Percentiles rank a stretch among this genome's conserved stretches.
These are phyloP conservation scores for Eugnorisma glareosa DNA, from an alignment of 2,888 invertebrate species.

Conservation along the genomic window DNA sequence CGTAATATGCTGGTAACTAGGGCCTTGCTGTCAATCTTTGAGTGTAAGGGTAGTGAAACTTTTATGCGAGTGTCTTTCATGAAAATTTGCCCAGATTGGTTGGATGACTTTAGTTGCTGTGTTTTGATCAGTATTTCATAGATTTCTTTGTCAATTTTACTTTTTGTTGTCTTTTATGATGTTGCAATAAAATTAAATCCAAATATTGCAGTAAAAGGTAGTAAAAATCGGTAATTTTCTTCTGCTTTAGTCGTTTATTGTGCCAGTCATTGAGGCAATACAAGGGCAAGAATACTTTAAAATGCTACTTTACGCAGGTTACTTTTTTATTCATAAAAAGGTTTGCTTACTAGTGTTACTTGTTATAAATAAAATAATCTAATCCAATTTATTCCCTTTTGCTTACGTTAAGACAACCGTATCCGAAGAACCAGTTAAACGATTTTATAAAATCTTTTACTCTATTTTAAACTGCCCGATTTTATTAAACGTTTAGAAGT, in stretches of 20 bases:
- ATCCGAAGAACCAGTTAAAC: background rate
- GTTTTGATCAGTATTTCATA: background rate
- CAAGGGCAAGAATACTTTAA: background rate
- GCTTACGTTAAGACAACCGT: background rate
- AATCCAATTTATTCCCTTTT: background rate
- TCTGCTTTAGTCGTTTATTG: background rate
- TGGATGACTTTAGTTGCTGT: background rate
- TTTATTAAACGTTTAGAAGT: constrained; percentile 30
- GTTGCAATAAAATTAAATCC: background rate
- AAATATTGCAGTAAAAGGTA: background rate
- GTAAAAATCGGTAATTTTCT: background rate
- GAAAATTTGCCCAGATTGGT: constrained; percentile 3
- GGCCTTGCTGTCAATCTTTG: constrained; percentile 58
- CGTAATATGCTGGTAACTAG: constrained; percentile 64
- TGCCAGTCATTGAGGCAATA: background rate
- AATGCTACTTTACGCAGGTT: too few species aligned
- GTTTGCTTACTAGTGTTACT: background rate
- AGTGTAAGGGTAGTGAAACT: constrained; percentile 32
- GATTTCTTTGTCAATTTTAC: background rate
- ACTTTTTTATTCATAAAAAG: background rate
- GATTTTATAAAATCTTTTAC: constrained; percentile 22
- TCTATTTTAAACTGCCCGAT: constrained; percentile 35
- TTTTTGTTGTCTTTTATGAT: background rate
- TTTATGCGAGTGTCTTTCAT: background rate
- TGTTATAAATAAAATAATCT: background rate